phyloP scores from a whole-genome alignment of 2,888 invertebrate genomes.

The Plagiodera versicolora region DNA sequence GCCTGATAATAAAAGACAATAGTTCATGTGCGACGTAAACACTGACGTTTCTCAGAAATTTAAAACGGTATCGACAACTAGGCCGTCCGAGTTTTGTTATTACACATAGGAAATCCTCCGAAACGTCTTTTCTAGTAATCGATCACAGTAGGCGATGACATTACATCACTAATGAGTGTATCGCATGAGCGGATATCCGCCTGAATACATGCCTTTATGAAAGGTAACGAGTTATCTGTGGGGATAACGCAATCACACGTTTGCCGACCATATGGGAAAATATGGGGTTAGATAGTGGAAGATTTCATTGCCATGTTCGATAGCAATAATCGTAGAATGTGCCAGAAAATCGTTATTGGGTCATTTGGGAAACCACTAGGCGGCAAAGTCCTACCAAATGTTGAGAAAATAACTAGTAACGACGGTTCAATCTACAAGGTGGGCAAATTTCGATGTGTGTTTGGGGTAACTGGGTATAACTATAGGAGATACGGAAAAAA shows the following conservation, averaged over 20 bases:
- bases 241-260: background rate
- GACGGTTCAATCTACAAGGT: too few species aligned
- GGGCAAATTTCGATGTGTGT: too few species aligned
- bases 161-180: background rate
- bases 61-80: background rate
- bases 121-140: background rate
- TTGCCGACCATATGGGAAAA: background rate
- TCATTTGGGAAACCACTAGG: too few species aligned
- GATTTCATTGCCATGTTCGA: too few species aligned
- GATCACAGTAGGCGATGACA: background rate
- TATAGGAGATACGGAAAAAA: too few species aligned
- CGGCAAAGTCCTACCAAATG: too few species aligned
- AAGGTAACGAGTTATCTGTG: background rate
- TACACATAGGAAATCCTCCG: background rate
- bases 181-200: background rate
- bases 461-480: too few species aligned
- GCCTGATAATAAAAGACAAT: too few species aligned
- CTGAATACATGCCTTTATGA: background rate
- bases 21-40: too few species aligned
- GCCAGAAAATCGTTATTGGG: too few species aligned
- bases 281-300: background rate
- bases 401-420: too few species aligned
- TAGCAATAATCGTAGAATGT: too few species aligned
- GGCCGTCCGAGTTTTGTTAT: background rate
- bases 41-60: background rate